A percentile compares a stretch with the other conserved stretches of the same genome.
Conservation (phyloP, 1,140 invertebrate species). For the Drosophila dunni region DNA sequence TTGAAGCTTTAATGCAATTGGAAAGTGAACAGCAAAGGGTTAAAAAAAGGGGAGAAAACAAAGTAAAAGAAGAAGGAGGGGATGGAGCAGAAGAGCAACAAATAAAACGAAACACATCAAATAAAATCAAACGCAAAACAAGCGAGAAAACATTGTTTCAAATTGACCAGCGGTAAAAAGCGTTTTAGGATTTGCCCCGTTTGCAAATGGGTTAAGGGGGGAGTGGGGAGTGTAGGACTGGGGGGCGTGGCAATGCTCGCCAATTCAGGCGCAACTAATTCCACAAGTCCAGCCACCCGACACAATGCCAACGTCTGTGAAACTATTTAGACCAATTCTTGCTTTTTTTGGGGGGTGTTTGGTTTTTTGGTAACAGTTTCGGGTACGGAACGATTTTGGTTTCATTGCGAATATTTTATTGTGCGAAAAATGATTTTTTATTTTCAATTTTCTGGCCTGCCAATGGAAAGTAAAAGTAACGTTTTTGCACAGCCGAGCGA, state of each 20-base stretch:
- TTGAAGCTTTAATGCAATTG: constrained; percentile 56
- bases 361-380: constrained; percentile 3
- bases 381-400: constrained; percentile 9
- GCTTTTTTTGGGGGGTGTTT: constrained; percentile 11
- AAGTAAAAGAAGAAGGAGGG: constrained; percentile 16
- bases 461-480: constrained; percentile 74
- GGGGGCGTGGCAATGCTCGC: constrained; percentile 59
- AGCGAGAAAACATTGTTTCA: constrained; percentile 79
- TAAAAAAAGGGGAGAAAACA: not conserved
- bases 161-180: constrained; percentile 70
- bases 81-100: constrained; percentile 37
- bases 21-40: constrained; percentile 23
- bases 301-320: constrained; percentile 51
- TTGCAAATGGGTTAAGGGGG: constrained; percentile 25
- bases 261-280: constrained; percentile 84
- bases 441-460: constrained; percentile 74
- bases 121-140: constrained; percentile 82
- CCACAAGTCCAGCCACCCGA: constrained; percentile 30
- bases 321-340: constrained; percentile 33
- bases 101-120: constrained; percentile 73
- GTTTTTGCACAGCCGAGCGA: constrained; percentile 44
- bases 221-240: not conserved
- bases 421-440: constrained; percentile 84
- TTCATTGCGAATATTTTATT: constrained; percentile 77
- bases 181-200: constrained; percentile 37